Evolutionary conservation across 2,113 vertebrate genomes (phyloP).

Genomic region (Rhynchopsitta pachyrhyncha): DNA sequence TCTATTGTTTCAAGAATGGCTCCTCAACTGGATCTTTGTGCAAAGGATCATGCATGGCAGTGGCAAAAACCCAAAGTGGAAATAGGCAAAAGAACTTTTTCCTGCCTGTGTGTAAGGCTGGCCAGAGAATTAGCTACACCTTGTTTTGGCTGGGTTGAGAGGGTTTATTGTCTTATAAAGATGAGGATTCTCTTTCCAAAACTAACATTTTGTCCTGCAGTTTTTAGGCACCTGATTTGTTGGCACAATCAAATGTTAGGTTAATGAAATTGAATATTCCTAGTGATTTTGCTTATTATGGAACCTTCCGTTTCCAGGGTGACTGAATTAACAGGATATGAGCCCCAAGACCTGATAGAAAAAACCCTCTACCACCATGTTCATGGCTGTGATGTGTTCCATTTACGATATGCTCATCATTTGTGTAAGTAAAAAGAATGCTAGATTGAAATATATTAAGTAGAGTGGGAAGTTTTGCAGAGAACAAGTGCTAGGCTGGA

Average conservation of each 20-base stretch:
- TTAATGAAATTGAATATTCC: neutral
- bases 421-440: slow-evolving; percentile 80
- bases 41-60: neutral
- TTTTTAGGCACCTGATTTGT: neutral
- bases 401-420: slow-evolving; percentile 90
- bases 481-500: neutral
- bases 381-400: slow-evolving; percentile 89
- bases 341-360: slow-evolving; percentile 94
- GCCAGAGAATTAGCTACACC: slow-evolving; percentile 1
- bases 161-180: slow-evolving; percentile 27
- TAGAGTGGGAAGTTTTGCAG: neutral
- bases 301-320: slow-evolving; percentile 77
- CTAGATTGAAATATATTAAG: neutral
- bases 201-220: neutral
- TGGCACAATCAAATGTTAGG: neutral
- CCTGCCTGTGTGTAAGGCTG: neutral
- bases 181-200: slow-evolving; percentile 47
- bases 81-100: slow-evolving; percentile 17
- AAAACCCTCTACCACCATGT: slow-evolving; percentile 95
- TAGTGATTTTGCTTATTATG: neutral
- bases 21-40: neutral
- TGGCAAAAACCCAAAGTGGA: neutral
- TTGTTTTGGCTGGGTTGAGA: slow-evolving; percentile 8
- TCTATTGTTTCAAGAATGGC: neutral
- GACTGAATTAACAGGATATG: slow-evolving; percentile 91